Evolutionary conservation across 2,797 vertebrate genomes (phyloP), one percentile per base, ranked within the genome.

Genomic region (Phrynocephalus vlangalii): DNA sequence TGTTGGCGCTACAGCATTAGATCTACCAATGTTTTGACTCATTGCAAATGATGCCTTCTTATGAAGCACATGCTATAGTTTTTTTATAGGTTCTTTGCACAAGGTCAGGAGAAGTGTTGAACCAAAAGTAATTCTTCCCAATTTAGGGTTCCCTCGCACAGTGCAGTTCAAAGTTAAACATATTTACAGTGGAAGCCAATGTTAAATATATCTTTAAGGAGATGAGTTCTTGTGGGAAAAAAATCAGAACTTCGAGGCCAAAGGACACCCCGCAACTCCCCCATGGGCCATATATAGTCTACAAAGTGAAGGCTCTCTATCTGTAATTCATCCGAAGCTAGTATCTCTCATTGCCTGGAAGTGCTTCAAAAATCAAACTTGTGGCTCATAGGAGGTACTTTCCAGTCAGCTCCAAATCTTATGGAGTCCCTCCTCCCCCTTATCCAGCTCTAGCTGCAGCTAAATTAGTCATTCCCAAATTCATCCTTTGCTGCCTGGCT

Each of bases 381-480:
- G 30, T 5, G 24, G 6, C 28, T 67, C 7, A 20, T 5, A 48
- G 13, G 6, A 15, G 16, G 63, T 71, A 44, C 20, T 50, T 2
- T 24, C 30, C 50, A 38, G 2, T 3, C 67, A 75, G 44, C 20
- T 24, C 26, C 66, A 44, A 33, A 71, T 63, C 26, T 3, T 16
- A 10, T 1, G 30, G 33, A 15, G 16, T 4, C 16, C 66, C 38
- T 44, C 24, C 56, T 16, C 56, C 72, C 52, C 26, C 24, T 16
- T 22, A 66, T 28, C 44, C 15, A 48, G 22, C 3, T 60, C 50
- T 68, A 52, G 68, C 78, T 52, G 48, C 33, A 48, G 71, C 82
- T 85, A n/a, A 18, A 83, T 70, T 73, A 79, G 63, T 20, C 28
- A 73, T 82, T 80, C 60, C 82, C 83, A 66, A 68, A 72, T 85